Percentiles rank a stretch among this genome's conserved stretches.
phyloP scores from a whole-genome alignment of 2,797 vertebrate genomes.

The Halcyon chelicuti region DNA sequence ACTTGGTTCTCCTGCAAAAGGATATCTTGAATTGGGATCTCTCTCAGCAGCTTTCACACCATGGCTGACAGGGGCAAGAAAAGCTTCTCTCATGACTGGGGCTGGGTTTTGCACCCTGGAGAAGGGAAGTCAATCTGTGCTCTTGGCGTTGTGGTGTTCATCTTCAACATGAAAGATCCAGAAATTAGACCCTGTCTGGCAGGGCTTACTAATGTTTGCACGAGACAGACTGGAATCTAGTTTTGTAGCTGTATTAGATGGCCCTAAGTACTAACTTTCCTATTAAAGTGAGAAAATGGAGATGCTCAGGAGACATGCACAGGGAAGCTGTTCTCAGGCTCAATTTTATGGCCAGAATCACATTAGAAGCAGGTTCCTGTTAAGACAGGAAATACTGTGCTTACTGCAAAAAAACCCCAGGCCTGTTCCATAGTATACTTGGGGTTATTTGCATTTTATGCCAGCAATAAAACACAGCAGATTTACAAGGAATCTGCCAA shows the following conservation, averaged over 20 bases:
- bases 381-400: background rate
- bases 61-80: background rate
- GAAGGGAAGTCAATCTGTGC: background rate
- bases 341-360: background rate
- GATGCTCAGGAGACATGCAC: background rate
- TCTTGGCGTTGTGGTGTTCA: background rate
- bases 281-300: background rate
- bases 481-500: slow-evolving; percentile 36
- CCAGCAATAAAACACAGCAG: slow-evolving; percentile 12
- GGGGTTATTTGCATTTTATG: slow-evolving; percentile 44
- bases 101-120: background rate
- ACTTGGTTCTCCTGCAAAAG: background rate
- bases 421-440: background rate
- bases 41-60: background rate
- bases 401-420: background rate
- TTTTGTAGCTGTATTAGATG: background rate
- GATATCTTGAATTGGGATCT: background rate
- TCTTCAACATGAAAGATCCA: background rate
- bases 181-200: background rate
- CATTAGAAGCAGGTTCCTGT: background rate
- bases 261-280: background rate
- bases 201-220: background rate
- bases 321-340: background rate
- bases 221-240: background rate
- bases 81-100: background rate